Percentiles rank a stretch among this genome's conserved stretches.
phyloP scores from a whole-genome alignment of 2,113 vertebrate species.

The Tamias sibiricus region DNA sequence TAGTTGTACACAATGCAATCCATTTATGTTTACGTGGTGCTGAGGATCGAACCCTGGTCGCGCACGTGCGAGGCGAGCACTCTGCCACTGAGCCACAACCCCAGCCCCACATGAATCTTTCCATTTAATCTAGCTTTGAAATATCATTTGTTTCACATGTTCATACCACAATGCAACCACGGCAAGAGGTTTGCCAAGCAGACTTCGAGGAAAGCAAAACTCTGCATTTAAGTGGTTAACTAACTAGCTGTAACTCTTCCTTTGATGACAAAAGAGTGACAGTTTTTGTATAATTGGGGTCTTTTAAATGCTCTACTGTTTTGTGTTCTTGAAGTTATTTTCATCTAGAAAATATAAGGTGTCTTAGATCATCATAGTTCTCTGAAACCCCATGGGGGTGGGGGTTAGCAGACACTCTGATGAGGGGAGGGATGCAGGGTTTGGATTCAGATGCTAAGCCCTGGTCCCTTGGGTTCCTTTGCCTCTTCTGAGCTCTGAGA shows the following conservation, averaged over 20 bases:
- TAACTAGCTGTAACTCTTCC: neutral
- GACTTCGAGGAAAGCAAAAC: constrained; percentile 32
- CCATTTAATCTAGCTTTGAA: constrained; percentile 31
- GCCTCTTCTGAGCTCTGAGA: neutral
- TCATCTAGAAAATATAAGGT: neutral
- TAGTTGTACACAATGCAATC: no score
- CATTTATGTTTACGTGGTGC: no score
- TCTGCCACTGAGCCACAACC: no score
- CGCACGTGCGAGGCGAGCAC: no score
- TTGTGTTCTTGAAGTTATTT: neutral
- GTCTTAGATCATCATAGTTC: neutral
- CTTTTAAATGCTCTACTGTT: neutral
- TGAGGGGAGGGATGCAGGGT: neutral
- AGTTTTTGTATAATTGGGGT: neutral
- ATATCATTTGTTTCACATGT: neutral
- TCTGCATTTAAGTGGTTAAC: neutral
- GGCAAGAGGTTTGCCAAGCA: neutral
- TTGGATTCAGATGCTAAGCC: neutral
- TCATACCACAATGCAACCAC: neutral
- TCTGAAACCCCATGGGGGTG: neutral
- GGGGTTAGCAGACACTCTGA: neutral
- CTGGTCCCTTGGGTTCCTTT: neutral
- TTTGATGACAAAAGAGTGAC: neutral
- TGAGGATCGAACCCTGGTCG: no score
- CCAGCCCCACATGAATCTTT: no score